Percentiles rank a stretch among this genome's conserved stretches.
These are phyloP conservation scores for Idris sp. DNA, from an alignment of 1,140 invertebrate genomes.

Conservation along the genomic window DNA sequence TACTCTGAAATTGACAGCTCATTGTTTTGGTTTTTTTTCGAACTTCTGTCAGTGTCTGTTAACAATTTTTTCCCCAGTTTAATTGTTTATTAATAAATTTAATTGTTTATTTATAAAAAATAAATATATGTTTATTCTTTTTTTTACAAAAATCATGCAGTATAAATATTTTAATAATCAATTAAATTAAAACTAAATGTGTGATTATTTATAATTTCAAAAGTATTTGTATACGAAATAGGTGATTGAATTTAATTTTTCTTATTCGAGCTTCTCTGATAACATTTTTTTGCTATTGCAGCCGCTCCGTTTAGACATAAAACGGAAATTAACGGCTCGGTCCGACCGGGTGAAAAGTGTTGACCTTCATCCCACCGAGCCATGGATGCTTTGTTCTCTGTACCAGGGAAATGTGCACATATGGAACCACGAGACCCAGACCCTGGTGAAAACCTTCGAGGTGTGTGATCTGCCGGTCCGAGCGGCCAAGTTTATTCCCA, in stretches of 20 bases:
- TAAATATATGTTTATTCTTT: too few species aligned
- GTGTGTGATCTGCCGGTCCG: slow-evolving; percentile 98
- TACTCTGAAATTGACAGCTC: too few species aligned
- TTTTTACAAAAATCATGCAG: too few species aligned
- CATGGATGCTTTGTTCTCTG: slow-evolving; percentile 87
- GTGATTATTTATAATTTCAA: too few species aligned
- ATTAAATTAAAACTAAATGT: too few species aligned
- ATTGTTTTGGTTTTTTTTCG: too few species aligned
- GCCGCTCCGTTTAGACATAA: slow-evolving; percentile 98
- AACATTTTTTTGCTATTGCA: slow-evolving; percentile 68
- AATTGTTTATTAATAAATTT: slow-evolving; percentile 1
- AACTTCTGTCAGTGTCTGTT: neutral
- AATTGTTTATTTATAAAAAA: too few species aligned
- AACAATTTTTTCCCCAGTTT: too few species aligned
- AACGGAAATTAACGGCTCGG: slow-evolving; percentile 96
- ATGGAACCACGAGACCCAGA: slow-evolving; percentile 98
- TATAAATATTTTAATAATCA: too few species aligned
- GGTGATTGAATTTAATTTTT: too few species aligned
- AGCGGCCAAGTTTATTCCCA: slow-evolving; percentile 95
- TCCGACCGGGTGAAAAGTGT: slow-evolving; percentile 99
- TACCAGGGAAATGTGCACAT: slow-evolving; percentile 99
- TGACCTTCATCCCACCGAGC: slow-evolving; percentile 94
- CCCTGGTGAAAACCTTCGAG: slow-evolving; percentile 95
- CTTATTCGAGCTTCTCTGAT: too few species aligned
- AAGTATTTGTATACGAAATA: too few species aligned